phyloP scores from a whole-genome alignment of 2,888 invertebrate species.

The Apodemia hepburni region DNA sequence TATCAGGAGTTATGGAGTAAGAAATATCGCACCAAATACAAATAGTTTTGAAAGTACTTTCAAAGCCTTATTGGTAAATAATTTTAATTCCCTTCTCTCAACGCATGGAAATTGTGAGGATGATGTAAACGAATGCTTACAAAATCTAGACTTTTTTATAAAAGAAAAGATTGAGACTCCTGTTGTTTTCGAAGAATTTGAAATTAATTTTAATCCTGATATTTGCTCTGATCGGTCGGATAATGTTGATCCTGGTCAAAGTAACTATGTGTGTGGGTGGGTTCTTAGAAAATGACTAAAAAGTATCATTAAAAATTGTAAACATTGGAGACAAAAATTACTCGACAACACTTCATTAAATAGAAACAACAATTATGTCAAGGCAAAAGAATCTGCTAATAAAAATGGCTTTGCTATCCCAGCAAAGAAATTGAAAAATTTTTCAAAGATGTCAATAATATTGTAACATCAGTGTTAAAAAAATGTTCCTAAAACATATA shows the following conservation, averaged over 20 bases:
- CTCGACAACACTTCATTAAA: slow-evolving; percentile 4
- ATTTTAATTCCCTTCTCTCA: slow-evolving; percentile 20
- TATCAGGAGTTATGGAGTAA: slow-evolving; percentile 25
- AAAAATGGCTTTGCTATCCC: slow-evolving; percentile 5
- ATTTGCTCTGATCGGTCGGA: slow-evolving; percentile 9
- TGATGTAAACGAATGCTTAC: slow-evolving; percentile 19
- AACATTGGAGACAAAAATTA: slow-evolving; percentile 24
- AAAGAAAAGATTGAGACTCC: slow-evolving; percentile 15
- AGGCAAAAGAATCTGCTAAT: background rate
- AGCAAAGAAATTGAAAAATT: background rate
- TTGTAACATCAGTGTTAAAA: background rate
- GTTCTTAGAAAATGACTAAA: slow-evolving; percentile 31
- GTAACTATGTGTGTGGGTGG: slow-evolving; percentile 35
- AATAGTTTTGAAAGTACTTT: slow-evolving; percentile 26
- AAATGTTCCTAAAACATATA: background rate
- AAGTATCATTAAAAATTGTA: slow-evolving; percentile 23
- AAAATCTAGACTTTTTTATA: slow-evolving; percentile 25
- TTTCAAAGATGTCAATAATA: background rate
- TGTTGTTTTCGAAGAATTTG: slow-evolving; percentile 6
- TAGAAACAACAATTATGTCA: background rate
- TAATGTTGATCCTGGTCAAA: slow-evolving; percentile 26
- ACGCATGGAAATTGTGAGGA: slow-evolving; percentile 22
- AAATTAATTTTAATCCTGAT: slow-evolving; percentile 15
- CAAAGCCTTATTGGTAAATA: slow-evolving; percentile 27
- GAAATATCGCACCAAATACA: slow-evolving; percentile 25